Conservation (phyloP, 2,888 invertebrate species). For the Mallateleia sp. region DNA sequence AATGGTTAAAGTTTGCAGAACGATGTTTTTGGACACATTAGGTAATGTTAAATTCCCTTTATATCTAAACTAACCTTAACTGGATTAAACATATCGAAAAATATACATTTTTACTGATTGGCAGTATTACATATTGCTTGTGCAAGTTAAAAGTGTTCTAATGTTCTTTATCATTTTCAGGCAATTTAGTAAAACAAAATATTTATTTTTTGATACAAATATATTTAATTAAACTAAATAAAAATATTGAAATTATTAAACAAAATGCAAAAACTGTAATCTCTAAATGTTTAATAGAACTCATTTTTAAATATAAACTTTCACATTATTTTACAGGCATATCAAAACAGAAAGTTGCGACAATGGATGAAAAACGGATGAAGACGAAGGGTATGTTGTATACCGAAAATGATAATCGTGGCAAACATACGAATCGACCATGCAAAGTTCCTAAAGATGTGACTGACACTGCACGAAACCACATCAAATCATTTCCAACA, state of each 20-base stretch:
- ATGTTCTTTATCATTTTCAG: too few species aligned
- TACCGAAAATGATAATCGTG: conserved; percentile 20
- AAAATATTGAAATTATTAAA: too few species aligned
- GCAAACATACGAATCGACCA: conserved; percentile 40
- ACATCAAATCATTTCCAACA: conserved; percentile 71
- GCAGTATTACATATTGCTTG: too few species aligned
- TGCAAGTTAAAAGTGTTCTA: too few species aligned
- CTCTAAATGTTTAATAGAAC: too few species aligned
- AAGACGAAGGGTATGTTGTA: neutral
- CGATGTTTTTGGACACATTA: neutral
- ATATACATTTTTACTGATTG: too few species aligned
- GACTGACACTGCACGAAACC: conserved; percentile 55
- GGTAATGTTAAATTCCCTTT: neutral
- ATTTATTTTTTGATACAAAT: too few species aligned
- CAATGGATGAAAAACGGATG: neutral
- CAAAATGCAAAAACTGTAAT: too few species aligned
- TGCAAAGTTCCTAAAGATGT: conserved; percentile 54
- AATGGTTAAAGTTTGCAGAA: neutral
- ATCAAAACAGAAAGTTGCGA: neutral
- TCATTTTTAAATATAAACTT: too few species aligned
- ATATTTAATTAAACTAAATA: too few species aligned
- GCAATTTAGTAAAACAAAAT: too few species aligned
- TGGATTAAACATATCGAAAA: too few species aligned
- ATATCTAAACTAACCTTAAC: neutral
- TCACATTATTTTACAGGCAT: neutral